Conservation (phyloP, 1,140 invertebrate genomes). For the Drosophila triauraria region DNA sequence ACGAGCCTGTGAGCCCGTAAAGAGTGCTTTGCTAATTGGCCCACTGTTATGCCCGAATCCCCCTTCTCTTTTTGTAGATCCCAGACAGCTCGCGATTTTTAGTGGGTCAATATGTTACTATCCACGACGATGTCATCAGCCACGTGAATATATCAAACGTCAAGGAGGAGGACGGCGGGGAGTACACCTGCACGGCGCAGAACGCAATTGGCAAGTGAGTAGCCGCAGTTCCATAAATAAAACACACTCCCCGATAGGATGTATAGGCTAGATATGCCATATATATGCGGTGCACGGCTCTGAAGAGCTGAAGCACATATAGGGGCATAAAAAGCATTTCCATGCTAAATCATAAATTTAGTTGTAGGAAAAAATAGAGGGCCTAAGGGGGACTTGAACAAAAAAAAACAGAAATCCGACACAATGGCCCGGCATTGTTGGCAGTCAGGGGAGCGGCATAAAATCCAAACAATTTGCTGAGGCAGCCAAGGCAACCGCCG, state of each 20-base stretch:
- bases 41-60: slow-evolving; percentile 21
- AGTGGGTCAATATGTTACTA: slow-evolving; percentile 95
- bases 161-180: slow-evolving; percentile 95
- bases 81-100: slow-evolving; percentile 89
- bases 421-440: slow-evolving; percentile 64
- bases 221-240: slow-evolving; percentile 74
- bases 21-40: slow-evolving; percentile 57
- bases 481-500: slow-evolving; percentile 58
- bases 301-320: slow-evolving; percentile 25
- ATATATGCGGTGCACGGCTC: slow-evolving; percentile 2
- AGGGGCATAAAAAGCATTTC: slow-evolving; percentile 73
- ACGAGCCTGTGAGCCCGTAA: background rate
- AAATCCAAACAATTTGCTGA: slow-evolving; percentile 80
- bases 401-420: slow-evolving; percentile 6
- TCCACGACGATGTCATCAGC: slow-evolving; percentile 96
- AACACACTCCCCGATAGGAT: slow-evolving; percentile 20
- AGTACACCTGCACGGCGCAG: slow-evolving; percentile 94
- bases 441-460: slow-evolving; percentile 75
- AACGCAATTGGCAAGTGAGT: slow-evolving; percentile 90
- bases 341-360: slow-evolving; percentile 82
- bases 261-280: background rate
- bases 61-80: slow-evolving; percentile 57
- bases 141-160: slow-evolving; percentile 97
- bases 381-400: background rate
- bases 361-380: slow-evolving; percentile 40